Conservation (phyloP, 2,888 invertebrate species). For the Xanthorhoe spadicearia region DNA sequence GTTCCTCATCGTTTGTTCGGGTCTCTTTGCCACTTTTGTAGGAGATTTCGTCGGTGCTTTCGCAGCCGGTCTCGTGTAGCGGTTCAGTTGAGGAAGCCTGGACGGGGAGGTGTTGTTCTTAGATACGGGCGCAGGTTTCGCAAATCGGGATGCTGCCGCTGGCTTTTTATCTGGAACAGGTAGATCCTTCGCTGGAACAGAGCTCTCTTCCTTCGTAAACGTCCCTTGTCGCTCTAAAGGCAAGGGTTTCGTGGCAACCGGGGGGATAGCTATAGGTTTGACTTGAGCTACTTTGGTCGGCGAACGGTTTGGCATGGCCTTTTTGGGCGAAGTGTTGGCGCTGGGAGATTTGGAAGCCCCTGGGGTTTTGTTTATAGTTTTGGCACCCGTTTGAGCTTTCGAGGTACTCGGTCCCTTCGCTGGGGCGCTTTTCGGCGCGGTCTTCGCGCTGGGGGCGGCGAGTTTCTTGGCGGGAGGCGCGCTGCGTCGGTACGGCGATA, state of each 20-base stretch:
- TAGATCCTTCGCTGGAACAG: constrained; percentile 68
- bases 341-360: constrained; percentile 57
- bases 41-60: constrained; percentile 59
- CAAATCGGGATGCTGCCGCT: constrained; percentile 46
- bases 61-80: constrained; percentile 59
- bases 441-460: constrained; percentile 47
- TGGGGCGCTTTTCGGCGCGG: constrained; percentile 54
- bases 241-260: constrained; percentile 68
- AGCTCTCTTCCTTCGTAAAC: constrained; percentile 93
- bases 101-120: constrained; percentile 77
- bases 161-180: constrained; percentile 67
- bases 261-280: constrained; percentile 58
- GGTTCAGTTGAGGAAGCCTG: constrained; percentile 69
- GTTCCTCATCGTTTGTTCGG: constrained; percentile 71
- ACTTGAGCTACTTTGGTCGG: constrained; percentile 61
- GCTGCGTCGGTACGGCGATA: constrained; percentile 83
- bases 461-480: constrained; percentile 67
- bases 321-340: constrained; percentile 72
- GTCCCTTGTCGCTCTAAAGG: constrained; percentile 94
- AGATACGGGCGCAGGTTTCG: constrained; percentile 61
- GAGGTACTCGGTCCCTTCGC: constrained; percentile 53
- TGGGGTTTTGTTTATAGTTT: constrained; percentile 61
- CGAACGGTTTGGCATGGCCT: constrained; percentile 62
- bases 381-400: constrained; percentile 66
- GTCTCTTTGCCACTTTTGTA: constrained; percentile 53